A percentile compares a stretch with the other conserved stretches of the same genome.
Conservation (phyloP, 2,797 vertebrate genomes). For the Oryzias sinensis region DNA sequence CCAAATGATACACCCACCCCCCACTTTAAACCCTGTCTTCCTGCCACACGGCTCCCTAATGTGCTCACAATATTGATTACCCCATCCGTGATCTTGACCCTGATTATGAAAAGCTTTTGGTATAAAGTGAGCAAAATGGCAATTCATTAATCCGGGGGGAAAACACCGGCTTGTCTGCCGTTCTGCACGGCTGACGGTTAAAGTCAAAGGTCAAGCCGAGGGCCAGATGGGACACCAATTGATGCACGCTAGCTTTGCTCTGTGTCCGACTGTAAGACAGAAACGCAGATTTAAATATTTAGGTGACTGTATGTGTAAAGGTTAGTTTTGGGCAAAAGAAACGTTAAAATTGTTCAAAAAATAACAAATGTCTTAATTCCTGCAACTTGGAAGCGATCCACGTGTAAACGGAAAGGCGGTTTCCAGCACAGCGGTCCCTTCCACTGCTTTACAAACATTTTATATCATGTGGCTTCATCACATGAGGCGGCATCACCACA, state of each 20-base stretch:
- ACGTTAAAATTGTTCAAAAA: too few species aligned
- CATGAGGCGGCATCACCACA: constrained; percentile 20
- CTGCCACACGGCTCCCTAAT: constrained; percentile 45
- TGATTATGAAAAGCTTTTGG: constrained; percentile 16
- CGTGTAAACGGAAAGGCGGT: constrained; percentile 4
- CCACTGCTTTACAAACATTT: constrained; percentile 7
- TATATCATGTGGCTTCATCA: neutral
- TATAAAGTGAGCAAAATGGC: constrained; percentile 19
- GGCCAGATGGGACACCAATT: constrained; percentile 59
- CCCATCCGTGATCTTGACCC: constrained; percentile 14
- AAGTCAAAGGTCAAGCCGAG: constrained; percentile 58
- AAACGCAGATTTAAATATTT: constrained; percentile 2
- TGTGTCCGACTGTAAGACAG: neutral
- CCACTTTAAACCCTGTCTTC: constrained; percentile 31
- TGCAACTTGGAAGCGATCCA: constrained; percentile 11
- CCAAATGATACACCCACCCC: neutral
- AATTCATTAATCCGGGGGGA: constrained; percentile 47
- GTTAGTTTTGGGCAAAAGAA: neutral
- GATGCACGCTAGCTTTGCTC: constrained; percentile 5
- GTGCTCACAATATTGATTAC: constrained; percentile 48
- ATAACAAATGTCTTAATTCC: too few species aligned
- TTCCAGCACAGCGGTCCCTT: neutral
- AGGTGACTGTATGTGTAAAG: neutral
- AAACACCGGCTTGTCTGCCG: constrained; percentile 21
- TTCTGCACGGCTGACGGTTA: constrained; percentile 33